phyloP scores from a whole-genome alignment of 2,888 invertebrate species.

The Acheta domesticus region DNA sequence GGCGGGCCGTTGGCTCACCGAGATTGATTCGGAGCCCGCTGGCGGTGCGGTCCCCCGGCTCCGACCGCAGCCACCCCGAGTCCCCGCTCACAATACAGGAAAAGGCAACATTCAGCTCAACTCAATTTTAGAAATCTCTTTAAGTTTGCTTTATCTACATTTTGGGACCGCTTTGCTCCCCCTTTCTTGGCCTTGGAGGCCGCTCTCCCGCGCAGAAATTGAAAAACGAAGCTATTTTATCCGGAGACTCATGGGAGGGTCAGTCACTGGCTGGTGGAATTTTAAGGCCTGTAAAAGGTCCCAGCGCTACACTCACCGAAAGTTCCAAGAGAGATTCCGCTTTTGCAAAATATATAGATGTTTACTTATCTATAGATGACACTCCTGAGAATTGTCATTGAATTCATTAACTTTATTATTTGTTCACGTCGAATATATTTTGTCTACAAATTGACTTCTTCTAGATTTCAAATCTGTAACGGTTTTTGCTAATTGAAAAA shows the following conservation, averaged over 20 bases:
- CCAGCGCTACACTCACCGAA: too few relatives aligned
- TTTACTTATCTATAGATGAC: too few relatives aligned
- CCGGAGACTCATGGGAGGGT: background rate
- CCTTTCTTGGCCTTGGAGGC: background rate
- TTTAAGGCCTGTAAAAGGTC: too few relatives aligned
- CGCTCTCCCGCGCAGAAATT: background rate
- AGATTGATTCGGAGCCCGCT: background rate
- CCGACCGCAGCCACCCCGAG: background rate
- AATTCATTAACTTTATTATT: too few relatives aligned
- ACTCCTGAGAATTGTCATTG: too few relatives aligned
- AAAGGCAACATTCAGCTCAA: constrained; percentile 10
- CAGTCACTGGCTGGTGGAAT: too few relatives aligned
- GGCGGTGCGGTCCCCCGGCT: background rate
- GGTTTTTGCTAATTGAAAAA: too few relatives aligned
- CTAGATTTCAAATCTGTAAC: too few relatives aligned
- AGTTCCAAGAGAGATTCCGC: too few relatives aligned
- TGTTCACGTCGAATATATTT: too few relatives aligned
- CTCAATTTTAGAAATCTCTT: constrained; percentile 9
- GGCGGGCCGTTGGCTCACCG: background rate
- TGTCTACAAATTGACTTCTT: too few relatives aligned
- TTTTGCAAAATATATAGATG: too few relatives aligned
- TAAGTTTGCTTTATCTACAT: constrained; percentile 9
- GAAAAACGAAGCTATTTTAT: background rate
- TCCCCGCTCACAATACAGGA: constrained; percentile 18
- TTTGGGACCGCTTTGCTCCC: background rate